Conservation (phyloP, 1,140 invertebrate species). For the Oncopeltus fasciatus region DNA sequence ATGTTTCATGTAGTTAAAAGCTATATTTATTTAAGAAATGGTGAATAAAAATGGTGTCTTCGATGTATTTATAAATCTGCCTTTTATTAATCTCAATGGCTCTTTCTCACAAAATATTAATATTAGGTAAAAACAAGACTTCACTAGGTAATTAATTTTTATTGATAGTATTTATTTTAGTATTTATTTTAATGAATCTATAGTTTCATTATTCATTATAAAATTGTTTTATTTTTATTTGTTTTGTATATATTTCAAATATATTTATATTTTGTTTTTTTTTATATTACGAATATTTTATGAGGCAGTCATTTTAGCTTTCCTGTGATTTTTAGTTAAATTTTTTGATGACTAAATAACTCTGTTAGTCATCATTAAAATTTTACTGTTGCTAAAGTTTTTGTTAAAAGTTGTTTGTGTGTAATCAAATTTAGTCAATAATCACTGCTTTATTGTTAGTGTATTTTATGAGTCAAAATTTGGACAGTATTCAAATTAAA, state of each 20-base stretch:
- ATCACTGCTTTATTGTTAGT: not conserved
- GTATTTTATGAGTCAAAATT: not conserved
- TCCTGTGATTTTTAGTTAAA: not conserved
- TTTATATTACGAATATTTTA: not conserved
- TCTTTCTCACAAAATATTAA: not conserved
- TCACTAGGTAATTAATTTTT: not conserved
- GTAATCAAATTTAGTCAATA: not conserved
- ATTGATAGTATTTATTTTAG: not conserved
- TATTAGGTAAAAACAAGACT: slow-evolving; percentile 2
- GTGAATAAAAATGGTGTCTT: not conserved
- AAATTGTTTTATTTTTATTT: not conserved
- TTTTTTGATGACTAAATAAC: not conserved
- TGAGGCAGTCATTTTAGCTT: not conserved
- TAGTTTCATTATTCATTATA: not conserved
- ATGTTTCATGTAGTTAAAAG: slow-evolving; percentile 2
- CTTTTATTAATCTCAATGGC: slow-evolving; percentile 4
- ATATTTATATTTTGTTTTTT: not conserved
- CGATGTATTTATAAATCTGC: not conserved
- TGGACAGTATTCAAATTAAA: not conserved
- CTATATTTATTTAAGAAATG: slow-evolving; percentile 3
- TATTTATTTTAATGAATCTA: not conserved
- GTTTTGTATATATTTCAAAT: not conserved
- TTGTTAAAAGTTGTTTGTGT: not conserved
- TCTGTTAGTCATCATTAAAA: not conserved
- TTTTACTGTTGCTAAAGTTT: slow-evolving; percentile 2